These are phyloP conservation scores for Hylaeus volcanicus DNA, from an alignment of 1,140 invertebrate species.

Conservation along the genomic window DNA sequence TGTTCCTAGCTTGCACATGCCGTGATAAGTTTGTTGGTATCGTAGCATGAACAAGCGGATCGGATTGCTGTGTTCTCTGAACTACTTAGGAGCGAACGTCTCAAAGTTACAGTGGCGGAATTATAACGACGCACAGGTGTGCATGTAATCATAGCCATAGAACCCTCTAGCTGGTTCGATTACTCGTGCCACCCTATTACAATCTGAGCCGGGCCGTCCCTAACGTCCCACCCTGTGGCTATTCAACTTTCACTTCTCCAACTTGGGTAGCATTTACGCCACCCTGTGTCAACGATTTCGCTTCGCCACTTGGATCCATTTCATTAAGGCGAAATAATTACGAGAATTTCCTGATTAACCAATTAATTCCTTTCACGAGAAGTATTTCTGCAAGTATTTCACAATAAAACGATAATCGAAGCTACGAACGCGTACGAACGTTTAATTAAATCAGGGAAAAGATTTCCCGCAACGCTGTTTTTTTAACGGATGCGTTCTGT, in stretches of 20 bases:
- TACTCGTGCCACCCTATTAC: conserved; percentile 25
- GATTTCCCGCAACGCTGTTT: background rate
- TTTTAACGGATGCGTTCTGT: background rate
- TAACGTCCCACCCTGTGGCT: too few species aligned
- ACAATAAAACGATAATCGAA: background rate
- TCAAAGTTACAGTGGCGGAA: conserved; percentile 10
- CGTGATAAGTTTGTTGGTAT: background rate
- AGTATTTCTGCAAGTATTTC: background rate
- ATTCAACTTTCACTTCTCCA: background rate
- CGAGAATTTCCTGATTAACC: background rate
- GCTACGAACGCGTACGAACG: background rate
- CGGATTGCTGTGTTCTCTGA: background rate
- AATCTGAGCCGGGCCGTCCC: background rate
- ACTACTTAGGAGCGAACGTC: background rate
- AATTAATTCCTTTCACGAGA: background rate
- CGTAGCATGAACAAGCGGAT: background rate
- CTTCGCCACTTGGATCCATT: background rate
- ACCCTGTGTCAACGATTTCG: background rate
- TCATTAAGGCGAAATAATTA: background rate
- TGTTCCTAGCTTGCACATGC: background rate
- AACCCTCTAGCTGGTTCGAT: conserved; percentile 14
- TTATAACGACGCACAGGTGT: conserved; percentile 28
- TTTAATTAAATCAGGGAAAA: background rate
- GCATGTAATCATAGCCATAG: conserved; percentile 12
- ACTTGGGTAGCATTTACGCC: too few species aligned